Base-by-base conservation (phyloP, 1,140 invertebrate species). In the Archegozetes longisetosus region DNA sequence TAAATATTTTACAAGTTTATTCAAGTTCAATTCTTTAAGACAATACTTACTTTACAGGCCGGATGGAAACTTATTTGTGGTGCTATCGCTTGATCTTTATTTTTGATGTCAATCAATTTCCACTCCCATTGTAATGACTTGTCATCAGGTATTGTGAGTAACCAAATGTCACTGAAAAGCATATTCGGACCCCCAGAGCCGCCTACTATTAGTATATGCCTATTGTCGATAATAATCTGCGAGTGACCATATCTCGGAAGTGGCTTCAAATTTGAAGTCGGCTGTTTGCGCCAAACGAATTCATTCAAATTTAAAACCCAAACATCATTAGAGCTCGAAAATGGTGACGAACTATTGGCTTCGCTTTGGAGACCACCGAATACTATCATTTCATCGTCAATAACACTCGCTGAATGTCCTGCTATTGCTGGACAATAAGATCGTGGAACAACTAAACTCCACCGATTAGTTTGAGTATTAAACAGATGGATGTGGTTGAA, bases 401-500 rank as follows among this genome's bases (percentile, higher is more conserved):
- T 83, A 60, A 97, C 80, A 46, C 85, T 84, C 13, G 88, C 89
- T n/a, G 89, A 93, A 75, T 97, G 92, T 4, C 78, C 77, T 12
- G 90, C 92, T 49, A 88, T 85, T 69, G 83, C 22, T 6, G 32
- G 25, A 25, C 49, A 17, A 26, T 48, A 48, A 24, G 24, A 58
- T 82, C 86, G 66, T 55, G 61, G 54, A 25, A 53, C 79, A 32
- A 89, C 76, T 62, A 82, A 77, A 55, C 76, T 80, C 93, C 93
- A 97, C 63, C 83, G 79, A 73, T 93, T 94, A 23, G 78, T 78
- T 60, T 75, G 76, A 28, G 89, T 82, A 72, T 84, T 84, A 68
- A 93, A 97, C 52, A 86, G 78, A 72, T 98, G 92, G 48, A 97
- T 77, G 73, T 96, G 90, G 73, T 89, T 88, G 68, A 92, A 69